Evolutionary conservation across 2,113 vertebrate species (phyloP), one percentile per base, ranked within the genome.

Genomic region (Lepidothrix coronata): DNA sequence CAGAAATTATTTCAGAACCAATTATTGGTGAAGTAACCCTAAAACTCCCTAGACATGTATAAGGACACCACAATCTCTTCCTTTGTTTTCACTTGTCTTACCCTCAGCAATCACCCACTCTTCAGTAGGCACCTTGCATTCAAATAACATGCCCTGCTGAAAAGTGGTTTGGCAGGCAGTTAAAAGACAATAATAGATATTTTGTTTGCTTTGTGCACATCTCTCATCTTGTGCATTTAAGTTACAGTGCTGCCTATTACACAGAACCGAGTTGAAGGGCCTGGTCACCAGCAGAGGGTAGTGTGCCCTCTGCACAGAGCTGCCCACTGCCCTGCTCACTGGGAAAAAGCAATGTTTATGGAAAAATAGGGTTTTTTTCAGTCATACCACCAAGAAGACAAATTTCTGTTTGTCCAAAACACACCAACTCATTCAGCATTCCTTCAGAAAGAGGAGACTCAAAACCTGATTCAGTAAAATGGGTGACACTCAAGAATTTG

Each of bases 391-490:
- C 61, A 59, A 22, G 25, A 57, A 58, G 21, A 27, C 14, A 74
- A 55, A 54, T 58, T 43, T 66, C 9, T 2, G 4, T 77, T 85
- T 54, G 59, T 31, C 22, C 13, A 49, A 65, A 67, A 43, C 18
- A 35, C 1, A 2, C 8, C 20, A 24, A 22, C 33, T 39, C 54
- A 59, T 13, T 25, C 24, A 2, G 9, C 18, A 41, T 22, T 62
- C 35, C 59, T 72, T 59, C 52, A 78, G 62, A 31, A 71, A 61
- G 27, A 30, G 58, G 16, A 16, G 11, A 44, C 31, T 54, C 63
- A 65, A 65, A 72, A 9, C 4, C 24, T 5, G 22, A 9, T 13
- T n/a, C 1, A 8, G 31, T 14, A 67, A 17, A 74, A 41, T 0
- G 1, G 24, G 23, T 3, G 8, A 37, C 54, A 19, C 31, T 13